Evolutionary conservation across 2,113 vertebrate species (phyloP).

Genomic region (Gallinago undulata): DNA sequence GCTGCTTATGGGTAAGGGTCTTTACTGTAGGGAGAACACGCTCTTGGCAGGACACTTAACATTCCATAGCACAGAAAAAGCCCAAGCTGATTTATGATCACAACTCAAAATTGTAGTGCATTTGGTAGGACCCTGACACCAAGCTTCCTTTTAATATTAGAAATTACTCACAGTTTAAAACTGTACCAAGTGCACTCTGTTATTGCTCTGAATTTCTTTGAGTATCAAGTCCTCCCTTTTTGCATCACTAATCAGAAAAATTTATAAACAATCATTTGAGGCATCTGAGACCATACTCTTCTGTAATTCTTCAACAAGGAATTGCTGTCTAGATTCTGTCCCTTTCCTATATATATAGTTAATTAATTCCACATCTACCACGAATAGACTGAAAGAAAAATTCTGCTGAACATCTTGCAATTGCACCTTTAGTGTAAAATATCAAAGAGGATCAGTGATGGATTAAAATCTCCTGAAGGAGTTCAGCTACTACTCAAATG

Average conservation of each 20-base stretch:
- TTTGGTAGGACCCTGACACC: accelerated
- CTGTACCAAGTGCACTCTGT: neutral
- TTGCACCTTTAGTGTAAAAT: neutral
- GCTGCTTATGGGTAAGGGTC: neutral
- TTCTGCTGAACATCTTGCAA: neutral
- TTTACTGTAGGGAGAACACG: neutral
- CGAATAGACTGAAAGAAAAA: neutral
- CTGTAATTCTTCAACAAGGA: neutral
- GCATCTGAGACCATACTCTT: neutral
- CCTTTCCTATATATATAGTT: neutral
- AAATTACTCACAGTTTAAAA: neutral
- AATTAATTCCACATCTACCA: neutral
- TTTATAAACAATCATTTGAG: neutral
- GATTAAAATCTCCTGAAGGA: neutral
- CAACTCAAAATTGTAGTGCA: neutral
- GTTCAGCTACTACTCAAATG: neutral
- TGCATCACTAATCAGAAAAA: neutral
- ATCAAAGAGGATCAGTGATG: neutral
- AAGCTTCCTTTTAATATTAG: neutral
- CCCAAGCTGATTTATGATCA: neutral
- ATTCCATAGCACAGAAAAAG: neutral
- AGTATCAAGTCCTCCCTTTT: neutral
- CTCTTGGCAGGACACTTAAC: neutral
- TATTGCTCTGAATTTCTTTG: neutral
- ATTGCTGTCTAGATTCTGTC: neutral